Evolutionary conservation across 2,113 vertebrate genomes (phyloP).

Genomic region (Sinosuthora webbiana): DNA sequence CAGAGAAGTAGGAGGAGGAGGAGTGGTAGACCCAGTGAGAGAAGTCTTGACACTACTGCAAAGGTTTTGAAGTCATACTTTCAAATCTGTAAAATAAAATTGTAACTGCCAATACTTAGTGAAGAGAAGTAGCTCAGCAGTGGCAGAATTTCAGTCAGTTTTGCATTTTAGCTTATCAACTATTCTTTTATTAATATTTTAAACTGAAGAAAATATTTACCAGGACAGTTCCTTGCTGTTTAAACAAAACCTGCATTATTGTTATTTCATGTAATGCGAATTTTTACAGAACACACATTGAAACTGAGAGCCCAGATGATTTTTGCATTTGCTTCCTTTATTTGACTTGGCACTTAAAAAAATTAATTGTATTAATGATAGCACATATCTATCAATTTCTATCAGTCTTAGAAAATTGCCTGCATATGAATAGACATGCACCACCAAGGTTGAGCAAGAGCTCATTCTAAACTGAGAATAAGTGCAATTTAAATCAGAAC

Average conservation of each 20-base stretch:
- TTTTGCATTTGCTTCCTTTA: neutral
- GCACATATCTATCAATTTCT: neutral
- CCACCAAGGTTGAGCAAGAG: neutral
- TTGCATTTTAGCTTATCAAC: neutral
- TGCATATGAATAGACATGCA: neutral
- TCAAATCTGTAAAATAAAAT: neutral
- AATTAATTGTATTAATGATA: neutral
- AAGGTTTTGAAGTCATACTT: neutral
- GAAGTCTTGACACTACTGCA: neutral
- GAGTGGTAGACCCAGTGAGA: neutral
- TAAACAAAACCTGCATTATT: neutral
- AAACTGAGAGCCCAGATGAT: fast-evolving
- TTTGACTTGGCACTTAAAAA: neutral
- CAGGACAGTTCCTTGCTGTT: neutral
- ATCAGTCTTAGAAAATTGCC: neutral
- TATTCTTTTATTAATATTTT: neutral
- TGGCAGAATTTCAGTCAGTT: neutral
- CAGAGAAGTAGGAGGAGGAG: no score
- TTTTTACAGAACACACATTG: neutral
- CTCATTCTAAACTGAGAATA: neutral
- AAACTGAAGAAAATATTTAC: neutral
- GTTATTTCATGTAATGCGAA: neutral
- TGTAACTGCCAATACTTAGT: neutral
- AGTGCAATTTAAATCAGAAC: neutral
- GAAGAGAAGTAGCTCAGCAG: neutral